These are phyloP conservation scores for Pangasius krempfi DNA, from an alignment of 2,797 vertebrate species.

Conservation along the genomic window DNA sequence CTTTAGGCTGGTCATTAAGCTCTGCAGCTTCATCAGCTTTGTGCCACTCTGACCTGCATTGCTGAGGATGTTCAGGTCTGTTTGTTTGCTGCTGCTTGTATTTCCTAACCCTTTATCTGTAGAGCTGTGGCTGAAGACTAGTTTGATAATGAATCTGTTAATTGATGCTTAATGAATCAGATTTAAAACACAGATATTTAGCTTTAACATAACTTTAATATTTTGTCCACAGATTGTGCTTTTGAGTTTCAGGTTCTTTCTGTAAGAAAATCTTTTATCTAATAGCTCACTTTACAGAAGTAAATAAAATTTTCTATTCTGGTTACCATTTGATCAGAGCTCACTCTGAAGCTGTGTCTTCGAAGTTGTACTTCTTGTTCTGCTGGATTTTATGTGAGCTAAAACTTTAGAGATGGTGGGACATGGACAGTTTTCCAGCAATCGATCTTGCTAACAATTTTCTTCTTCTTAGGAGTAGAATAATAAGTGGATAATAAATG, in stretches of 20 bases:
- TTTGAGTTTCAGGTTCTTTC: not conserved
- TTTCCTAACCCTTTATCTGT: not conserved
- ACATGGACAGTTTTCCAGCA: not conserved
- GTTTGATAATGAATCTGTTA: not conserved
- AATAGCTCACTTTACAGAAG: not conserved
- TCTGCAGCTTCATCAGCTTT: slow-evolving; percentile 6
- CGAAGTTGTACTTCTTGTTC: not conserved
- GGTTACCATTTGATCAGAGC: not conserved
- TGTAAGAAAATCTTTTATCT: not conserved
- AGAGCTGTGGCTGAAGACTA: not conserved
- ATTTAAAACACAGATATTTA: not conserved
- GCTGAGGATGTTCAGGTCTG: not conserved
- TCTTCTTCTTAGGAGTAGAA: not conserved
- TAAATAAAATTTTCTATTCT: not conserved
- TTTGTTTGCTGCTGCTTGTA: not conserved
- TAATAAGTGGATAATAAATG: not conserved
- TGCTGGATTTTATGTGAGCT: not conserved
- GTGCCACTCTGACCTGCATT: not conserved
- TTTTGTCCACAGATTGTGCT: not conserved
- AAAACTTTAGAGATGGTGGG: not conserved
- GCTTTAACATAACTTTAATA: not conserved
- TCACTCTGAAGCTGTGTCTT: not conserved
- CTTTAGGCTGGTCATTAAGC: slow-evolving; percentile 1
- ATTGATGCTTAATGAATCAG: not conserved
- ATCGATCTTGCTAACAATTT: not conserved